Percentiles rank a stretch among this genome's conserved stretches.
Evolutionary conservation across 2,113 vertebrate species (phyloP).

Genomic region (Tapirus terrestris): DNA sequence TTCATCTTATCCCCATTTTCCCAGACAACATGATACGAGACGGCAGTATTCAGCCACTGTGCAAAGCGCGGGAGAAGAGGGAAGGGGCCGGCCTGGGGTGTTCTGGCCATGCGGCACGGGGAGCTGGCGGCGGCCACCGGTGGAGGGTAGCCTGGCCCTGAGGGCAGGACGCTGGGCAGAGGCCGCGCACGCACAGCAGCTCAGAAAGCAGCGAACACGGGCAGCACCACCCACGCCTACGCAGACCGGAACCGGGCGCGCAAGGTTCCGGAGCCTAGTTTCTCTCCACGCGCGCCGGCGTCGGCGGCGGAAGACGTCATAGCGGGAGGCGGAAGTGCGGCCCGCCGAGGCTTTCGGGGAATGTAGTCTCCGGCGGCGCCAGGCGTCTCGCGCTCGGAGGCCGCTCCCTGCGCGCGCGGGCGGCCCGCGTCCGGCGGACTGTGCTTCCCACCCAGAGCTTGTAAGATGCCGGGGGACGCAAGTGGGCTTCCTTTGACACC

Average conservation of each 20-base stretch:
- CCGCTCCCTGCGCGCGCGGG: accelerated
- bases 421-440: accelerated
- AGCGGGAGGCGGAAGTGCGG: background rate
- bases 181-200: accelerated
- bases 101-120: too few species aligned
- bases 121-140: background rate
- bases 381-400: accelerated
- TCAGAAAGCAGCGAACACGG: background rate
- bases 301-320: accelerated
- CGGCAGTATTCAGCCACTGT: accelerated
- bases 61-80: background rate
- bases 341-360: background rate
- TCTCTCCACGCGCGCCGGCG: accelerated
- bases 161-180: accelerated
- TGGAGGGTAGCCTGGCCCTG: background rate
- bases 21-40: background rate
- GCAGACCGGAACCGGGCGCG: accelerated
- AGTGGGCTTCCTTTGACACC: background rate
- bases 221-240: too few species aligned
- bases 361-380: background rate
- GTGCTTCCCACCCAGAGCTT: accelerated
- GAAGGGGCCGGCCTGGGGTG: too few species aligned
- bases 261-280: accelerated
- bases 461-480: background rate
- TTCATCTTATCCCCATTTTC: background rate